Base-by-base conservation (phyloP, 2,113 vertebrate species). In the Setophaga petechia region DNA sequence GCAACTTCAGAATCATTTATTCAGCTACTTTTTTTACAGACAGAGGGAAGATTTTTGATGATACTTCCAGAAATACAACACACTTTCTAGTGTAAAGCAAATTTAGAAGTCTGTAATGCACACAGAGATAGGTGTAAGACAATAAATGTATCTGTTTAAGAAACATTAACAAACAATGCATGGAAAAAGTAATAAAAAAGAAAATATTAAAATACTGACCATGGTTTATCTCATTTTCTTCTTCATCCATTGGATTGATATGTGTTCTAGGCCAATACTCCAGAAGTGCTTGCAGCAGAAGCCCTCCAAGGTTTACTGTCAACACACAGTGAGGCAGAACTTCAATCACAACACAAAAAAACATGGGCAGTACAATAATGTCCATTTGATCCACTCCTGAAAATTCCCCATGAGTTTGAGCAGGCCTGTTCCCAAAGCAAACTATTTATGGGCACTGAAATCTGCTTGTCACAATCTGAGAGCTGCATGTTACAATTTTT, bases 191-290 rank as follows among this genome's bases (percentile, higher is more conserved):
- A 44, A 14, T 44, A 39, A 59, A 59, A 73, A 21, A 39, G 58
- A 77, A 93, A 83, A 52, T 27, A 91, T 90, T 86, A 51, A 97
- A 92, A 75, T 10, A 87, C 98, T 74, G 67, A 98, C 98, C 98
- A 31, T 99, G 99, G 97, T 99, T 99, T 79, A 98, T 98, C 96
- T 99, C 99, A 14, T 98, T 99, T 96, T 99, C 99, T 51, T 99
- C 99, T 95, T 99, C 99, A n/a, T 99, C 99, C 98, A 99, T 98
- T 49, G 99, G 99, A 94, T 99, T 99, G 95, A 99, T 99, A 41
- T 99, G 99, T 43, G 99, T 99, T 93, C 99, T 98, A 81, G 99
- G 99, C 99, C 99, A 99, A 96, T 99, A 99, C 68, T 99, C 99
- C 63, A 99, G 97, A 72, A 99, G 98, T 17, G 99, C 99, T 95